Evolutionary conservation across 2,888 invertebrate genomes (phyloP), one percentile per base, ranked within the genome.

Genomic region (Lagria hirta): DNA sequence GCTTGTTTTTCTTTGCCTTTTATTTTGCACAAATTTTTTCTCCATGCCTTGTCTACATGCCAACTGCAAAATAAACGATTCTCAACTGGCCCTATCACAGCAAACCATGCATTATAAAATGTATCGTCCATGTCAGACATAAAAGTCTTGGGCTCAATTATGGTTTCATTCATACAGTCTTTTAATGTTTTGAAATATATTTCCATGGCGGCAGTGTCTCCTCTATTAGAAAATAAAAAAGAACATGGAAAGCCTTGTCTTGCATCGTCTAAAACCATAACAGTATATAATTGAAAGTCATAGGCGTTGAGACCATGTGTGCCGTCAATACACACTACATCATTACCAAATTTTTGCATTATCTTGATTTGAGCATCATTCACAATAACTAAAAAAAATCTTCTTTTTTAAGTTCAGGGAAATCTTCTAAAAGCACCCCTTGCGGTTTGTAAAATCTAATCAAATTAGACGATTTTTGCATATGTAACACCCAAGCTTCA

Each of bases 321-420:
- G 3, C 37, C 30, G 24, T 43, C 43, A 2, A 43, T 6, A 17
- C 30, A 30, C 4, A 43, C 13, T 20, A 37, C 41, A 8, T 52
- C 50, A 10, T n/a, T 5, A 2, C 46, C 33, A 35, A 28, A 50
- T 37, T 48, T 53, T 18, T 29, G 3, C 7, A 55, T 16, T 2
- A 52, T 14, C 14, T 49, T 30, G 2, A 1, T 3, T 40, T 51
- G 51, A 5, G 21, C 45, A 14, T 26, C n/a, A 26, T 12, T 51
- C 53, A 55, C 53, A 3, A 53, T 47, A 4, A 54, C 43, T 7
- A 62, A 43, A 3, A 58, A 17, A 37, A 60, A 58, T 35, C 58
- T 55, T 10, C 55, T 42, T 17, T 37, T 16, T 28, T 44, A n/a
- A n/a, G n/a, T n/a, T n/a, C n/a, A n/a, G n/a, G n/a, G n/a, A n/a